These are phyloP conservation scores for Ptilodon capucinus DNA, from an alignment of 2,888 invertebrate species.

Conservation along the genomic window DNA sequence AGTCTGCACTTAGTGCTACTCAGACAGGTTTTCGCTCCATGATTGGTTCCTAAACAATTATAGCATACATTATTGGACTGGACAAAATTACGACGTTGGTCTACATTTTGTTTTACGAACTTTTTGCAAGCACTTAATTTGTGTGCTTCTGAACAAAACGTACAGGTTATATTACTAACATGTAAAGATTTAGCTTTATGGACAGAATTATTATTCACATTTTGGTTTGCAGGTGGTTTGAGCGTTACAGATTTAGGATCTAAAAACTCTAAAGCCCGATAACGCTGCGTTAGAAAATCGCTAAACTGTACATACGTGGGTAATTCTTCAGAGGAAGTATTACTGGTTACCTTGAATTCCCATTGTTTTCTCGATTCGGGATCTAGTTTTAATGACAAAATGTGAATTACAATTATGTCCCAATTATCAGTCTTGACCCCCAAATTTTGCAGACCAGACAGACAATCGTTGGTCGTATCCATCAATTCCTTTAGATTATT, in stretches of 20 bases:
- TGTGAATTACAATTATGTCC: neutral
- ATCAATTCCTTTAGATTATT: neutral
- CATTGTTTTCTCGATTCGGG: neutral
- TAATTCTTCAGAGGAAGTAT: neutral
- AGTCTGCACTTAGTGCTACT: neutral
- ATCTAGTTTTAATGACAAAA: neutral
- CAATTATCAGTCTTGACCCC: neutral
- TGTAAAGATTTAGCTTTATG: neutral
- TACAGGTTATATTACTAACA: slow-evolving; percentile 5
- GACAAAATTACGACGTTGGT: slow-evolving; percentile 19
- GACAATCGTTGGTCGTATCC: slow-evolving; percentile 2
- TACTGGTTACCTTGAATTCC: neutral
- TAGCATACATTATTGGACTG: slow-evolving; percentile 24
- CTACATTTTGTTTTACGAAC: slow-evolving; percentile 16
- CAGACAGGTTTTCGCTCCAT: slow-evolving; percentile 10
- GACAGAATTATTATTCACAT: neutral
- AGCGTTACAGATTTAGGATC: neutral
- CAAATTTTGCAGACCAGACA: neutral
- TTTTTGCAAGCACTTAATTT: slow-evolving; percentile 21
- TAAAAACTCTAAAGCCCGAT: slow-evolving; percentile 2
- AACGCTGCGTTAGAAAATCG: slow-evolving; percentile 1
- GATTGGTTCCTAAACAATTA: slow-evolving; percentile 26
- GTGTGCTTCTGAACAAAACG: slow-evolving; percentile 21
- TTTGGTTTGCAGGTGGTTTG: neutral
- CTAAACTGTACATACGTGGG: slow-evolving; percentile 1